These are phyloP conservation scores for Loriculus beryllinus DNA, from an alignment of 2,797 vertebrate genomes.

Conservation along the genomic window DNA sequence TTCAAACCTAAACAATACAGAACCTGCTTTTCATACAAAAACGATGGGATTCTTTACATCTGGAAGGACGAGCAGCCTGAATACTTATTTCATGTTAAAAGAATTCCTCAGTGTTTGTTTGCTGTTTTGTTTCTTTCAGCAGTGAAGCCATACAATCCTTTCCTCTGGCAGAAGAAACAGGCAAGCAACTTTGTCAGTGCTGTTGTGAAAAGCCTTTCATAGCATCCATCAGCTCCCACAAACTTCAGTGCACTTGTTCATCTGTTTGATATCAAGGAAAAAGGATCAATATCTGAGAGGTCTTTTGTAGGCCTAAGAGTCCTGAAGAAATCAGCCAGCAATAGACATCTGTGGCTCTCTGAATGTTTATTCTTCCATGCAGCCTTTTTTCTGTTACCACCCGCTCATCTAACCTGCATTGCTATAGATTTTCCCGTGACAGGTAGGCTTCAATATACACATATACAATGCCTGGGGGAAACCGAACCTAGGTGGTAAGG, in stretches of 20 bases:
- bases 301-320: not conserved
- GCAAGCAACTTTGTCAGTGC: not conserved
- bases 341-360: not conserved
- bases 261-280: constrained; percentile 10
- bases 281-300: constrained; percentile 32
- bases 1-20: not conserved
- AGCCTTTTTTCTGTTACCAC: not conserved
- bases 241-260: constrained; percentile 26
- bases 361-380: not conserved
- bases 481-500: not conserved
- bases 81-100: not conserved
- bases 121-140: constrained; percentile 2
- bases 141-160: not conserved
- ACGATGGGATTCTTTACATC: not conserved
- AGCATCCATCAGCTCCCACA: not conserved
- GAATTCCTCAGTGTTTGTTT: not conserved
- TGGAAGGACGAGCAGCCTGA: not conserved
- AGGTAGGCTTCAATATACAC: not conserved
- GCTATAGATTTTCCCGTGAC: constrained; percentile 2
- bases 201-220: constrained; percentile 22
- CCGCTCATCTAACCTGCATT: not conserved
- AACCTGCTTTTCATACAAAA: not conserved
- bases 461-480: not conserved
- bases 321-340: constrained; percentile 19
- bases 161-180: not conserved